These are phyloP conservation scores for Steinernema scapterisci DNA, from an alignment of 2,888 invertebrate genomes.

Conservation along the genomic window DNA sequence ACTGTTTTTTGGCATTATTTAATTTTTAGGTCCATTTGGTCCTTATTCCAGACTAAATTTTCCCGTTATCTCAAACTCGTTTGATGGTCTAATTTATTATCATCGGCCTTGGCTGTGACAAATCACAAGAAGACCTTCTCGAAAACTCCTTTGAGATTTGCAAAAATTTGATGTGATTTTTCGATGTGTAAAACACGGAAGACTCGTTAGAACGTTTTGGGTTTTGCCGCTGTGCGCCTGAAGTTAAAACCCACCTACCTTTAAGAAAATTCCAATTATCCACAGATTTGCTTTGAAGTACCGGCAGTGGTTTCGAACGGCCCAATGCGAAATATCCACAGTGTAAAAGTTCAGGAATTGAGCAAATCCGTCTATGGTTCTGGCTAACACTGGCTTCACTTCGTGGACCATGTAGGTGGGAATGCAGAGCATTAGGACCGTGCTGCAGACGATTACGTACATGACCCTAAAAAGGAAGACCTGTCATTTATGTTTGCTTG, in stretches of 20 bases:
- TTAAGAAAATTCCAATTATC: conserved; percentile 49
- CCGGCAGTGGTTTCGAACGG: conserved; percentile 42
- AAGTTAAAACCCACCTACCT: conserved; percentile 42
- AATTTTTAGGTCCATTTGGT: no score
- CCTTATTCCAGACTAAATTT: no score
- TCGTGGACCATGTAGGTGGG: conserved; percentile 49
- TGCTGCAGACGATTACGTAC: conserved; percentile 8
- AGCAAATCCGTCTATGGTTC: conserved; percentile 8
- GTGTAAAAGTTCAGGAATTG: conserved; percentile 39
- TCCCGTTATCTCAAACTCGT: not conserved
- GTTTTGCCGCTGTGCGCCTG: no score
- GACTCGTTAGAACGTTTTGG: conserved; percentile 14
- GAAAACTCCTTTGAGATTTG: not conserved
- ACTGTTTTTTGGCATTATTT: no score
- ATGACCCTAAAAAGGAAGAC: not conserved
- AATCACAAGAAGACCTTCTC: not conserved
- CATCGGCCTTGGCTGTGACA: not conserved
- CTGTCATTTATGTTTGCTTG: not conserved
- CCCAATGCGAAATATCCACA: conserved; percentile 51
- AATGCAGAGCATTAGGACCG: conserved; percentile 43
- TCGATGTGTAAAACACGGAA: conserved; percentile 13
- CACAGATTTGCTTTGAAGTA: conserved; percentile 50
- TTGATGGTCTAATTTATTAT: conserved; percentile 21
- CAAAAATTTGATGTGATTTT: conserved; percentile 12
- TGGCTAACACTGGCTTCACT: not conserved